Evolutionary conservation across 2,888 invertebrate genomes (phyloP), one percentile per base, ranked within the genome.

Genomic region (Xestia ashworthii): DNA sequence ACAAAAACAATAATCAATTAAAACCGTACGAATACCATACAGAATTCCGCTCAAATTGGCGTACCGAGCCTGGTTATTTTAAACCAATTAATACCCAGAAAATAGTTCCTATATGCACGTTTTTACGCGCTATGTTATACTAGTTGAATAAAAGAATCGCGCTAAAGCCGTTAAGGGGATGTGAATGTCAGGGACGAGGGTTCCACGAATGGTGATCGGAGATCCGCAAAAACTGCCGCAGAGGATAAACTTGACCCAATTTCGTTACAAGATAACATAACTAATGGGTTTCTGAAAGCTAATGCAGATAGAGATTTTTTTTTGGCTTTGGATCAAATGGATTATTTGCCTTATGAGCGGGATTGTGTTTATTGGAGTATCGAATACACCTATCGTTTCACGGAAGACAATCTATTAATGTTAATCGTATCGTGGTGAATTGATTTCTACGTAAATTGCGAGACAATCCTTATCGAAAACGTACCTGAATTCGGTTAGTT

Each of bases 221-320:
- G 50, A 55, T 62, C 65, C 76, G 55, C 50, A 53, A 60, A 25
- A 53, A 66, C 67, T 76, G 58, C 72, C 76, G 74, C 80, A 75
- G 64, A 82, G 76, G 77, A 85, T 77, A 86, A 87, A 86, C 85
- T 89, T 90, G 89, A 86, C 86, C 88, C 66, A 83, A 78, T 84
- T 90, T 55, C 53, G 22, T 79, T 70, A 44, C 46, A 85, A 84
- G 71, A 83, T 71, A 81, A 74, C 69, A 70, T 67, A 70, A 74
- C 81, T 82, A 84, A 82, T 86, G 71, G 80, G 68, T 73, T 67
- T 78, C 64, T 66, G 72, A 87, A 87, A 78, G 74, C 68, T 75
- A 76, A 78, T 75, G 70, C 64, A 69, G 71, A 80, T 62, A 32
- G 1, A 58, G 41, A 66, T 38, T 64, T 78, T 80, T 76, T 76